These are phyloP conservation scores for Columba guinea DNA, from an alignment of 2,797 vertebrate genomes.

Conservation along the genomic window DNA sequence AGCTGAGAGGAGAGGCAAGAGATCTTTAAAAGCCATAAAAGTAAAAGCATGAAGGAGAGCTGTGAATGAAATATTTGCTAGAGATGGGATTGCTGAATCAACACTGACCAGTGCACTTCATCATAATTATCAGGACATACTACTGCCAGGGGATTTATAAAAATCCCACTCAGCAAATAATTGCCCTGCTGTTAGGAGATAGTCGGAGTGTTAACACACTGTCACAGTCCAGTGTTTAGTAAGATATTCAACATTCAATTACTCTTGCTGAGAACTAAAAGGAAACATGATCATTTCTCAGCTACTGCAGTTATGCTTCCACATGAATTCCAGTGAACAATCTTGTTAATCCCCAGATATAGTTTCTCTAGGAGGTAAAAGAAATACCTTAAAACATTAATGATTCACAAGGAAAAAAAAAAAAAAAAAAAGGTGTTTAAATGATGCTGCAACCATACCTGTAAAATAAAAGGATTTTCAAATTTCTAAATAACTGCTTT, in stretches of 20 bases:
- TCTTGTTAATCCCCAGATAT: slow-evolving; percentile 49
- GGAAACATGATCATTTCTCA: slow-evolving; percentile 78
- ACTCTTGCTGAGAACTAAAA: slow-evolving; percentile 78
- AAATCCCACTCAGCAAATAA: slow-evolving; percentile 91
- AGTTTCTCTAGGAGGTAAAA: slow-evolving; percentile 20
- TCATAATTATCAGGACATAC: slow-evolving; percentile 90
- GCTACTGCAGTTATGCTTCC: slow-evolving; percentile 57
- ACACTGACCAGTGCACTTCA: slow-evolving; percentile 90
- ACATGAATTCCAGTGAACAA: slow-evolving; percentile 58
- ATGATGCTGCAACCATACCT: background rate
- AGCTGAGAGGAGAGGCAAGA: slow-evolving; percentile 30
- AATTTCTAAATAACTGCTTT: background rate
- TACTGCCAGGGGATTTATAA: slow-evolving; percentile 87
- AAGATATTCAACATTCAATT: slow-evolving; percentile 82
- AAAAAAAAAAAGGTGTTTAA: background rate
- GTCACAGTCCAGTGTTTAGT: slow-evolving; percentile 79
- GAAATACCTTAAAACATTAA: slow-evolving; percentile 24
- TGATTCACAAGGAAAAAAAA: background rate
- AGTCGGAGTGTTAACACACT: slow-evolving; percentile 79
- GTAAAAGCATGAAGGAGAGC: slow-evolving; percentile 76
- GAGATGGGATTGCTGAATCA: slow-evolving; percentile 86
- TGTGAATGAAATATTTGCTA: slow-evolving; percentile 77
- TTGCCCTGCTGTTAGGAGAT: slow-evolving; percentile 85
- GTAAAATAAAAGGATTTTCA: background rate
- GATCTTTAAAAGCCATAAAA: slow-evolving; percentile 68